A percentile compares a stretch with the other conserved stretches of the same genome.
Evolutionary conservation across 2,888 invertebrate genomes (phyloP).

Genomic region (Coremacera marginata): DNA sequence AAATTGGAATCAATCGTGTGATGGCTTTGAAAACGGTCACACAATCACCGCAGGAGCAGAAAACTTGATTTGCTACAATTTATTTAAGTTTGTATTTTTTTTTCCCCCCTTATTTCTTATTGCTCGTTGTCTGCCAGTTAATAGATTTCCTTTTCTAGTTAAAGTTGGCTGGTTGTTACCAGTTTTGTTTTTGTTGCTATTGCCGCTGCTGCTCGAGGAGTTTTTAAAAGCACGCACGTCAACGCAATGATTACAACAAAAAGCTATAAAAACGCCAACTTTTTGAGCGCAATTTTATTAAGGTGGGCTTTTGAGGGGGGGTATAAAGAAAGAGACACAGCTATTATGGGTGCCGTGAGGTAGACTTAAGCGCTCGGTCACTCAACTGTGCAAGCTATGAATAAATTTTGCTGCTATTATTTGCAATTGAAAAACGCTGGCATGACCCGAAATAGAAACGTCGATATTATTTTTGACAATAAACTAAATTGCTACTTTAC

Average conservation of each 20-base stretch:
- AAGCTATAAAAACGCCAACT: not conserved
- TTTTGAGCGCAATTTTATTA: constrained; percentile 11
- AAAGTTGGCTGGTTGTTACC: not conserved
- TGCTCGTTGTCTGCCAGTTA: not conserved
- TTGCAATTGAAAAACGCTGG: not conserved
- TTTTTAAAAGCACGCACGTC: constrained; percentile 12
- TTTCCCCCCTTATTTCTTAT: not conserved
- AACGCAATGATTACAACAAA: constrained; percentile 25
- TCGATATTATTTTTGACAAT: constrained; percentile 6
- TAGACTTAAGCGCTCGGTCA: not conserved
- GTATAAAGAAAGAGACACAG: not conserved
- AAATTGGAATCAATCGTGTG: constrained; percentile 36
- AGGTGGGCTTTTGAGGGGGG: not conserved
- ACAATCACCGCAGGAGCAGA: constrained; percentile 37
- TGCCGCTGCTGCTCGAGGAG: constrained; percentile 12
- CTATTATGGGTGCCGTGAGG: constrained; percentile 12
- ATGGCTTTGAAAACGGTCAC: constrained; percentile 33
- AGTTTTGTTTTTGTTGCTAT: not conserved
- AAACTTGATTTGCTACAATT: constrained; percentile 34
- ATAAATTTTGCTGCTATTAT: not conserved
- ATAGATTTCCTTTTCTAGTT: constrained; percentile 34
- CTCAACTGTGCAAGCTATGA: not conserved
- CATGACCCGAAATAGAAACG: constrained; percentile 2
- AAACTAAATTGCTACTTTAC: constrained; percentile 15
- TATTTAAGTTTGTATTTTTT: constrained; percentile 19